A percentile compares a stretch with the other conserved stretches of the same genome.
phyloP scores from a whole-genome alignment of 2,888 invertebrate species.

The Protodeltote pygarga region DNA sequence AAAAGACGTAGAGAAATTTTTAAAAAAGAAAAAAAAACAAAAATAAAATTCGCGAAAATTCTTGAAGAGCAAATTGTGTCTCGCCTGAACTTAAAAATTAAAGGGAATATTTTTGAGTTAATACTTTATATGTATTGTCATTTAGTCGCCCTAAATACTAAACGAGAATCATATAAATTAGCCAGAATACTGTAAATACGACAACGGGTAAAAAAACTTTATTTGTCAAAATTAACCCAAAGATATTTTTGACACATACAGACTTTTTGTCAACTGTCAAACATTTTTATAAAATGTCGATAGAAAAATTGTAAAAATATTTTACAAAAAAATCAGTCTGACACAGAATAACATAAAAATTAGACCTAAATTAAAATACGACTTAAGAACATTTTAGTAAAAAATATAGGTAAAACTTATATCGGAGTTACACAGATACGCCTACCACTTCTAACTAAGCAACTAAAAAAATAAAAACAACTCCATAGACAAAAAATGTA shows the following conservation, averaged over 20 bases:
- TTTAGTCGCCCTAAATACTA: conserved; percentile 86
- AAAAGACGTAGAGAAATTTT: conserved; percentile 66
- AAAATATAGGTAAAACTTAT: neutral
- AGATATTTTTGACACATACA: conserved; percentile 29
- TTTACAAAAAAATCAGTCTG: conserved; percentile 42
- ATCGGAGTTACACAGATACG: conserved; percentile 34
- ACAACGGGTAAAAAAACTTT: conserved; percentile 24
- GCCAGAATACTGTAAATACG: conserved; percentile 47
- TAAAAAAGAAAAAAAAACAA: conserved; percentile 21
- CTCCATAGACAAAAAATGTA: conserved; percentile 12
- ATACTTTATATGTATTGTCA: conserved; percentile 84
- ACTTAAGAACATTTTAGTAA: conserved; percentile 16
- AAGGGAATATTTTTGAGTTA: conserved; percentile 80
- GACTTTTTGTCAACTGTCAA: conserved; percentile 15
- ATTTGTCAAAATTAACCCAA: conserved; percentile 21
- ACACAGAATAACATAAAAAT: conserved; percentile 21
- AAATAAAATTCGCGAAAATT: conserved; percentile 50
- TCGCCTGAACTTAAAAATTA: conserved; percentile 63
- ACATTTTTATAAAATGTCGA: conserved; percentile 25
- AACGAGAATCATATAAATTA: conserved; percentile 82
- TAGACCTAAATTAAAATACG: conserved; percentile 19
- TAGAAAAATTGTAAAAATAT: conserved; percentile 23
- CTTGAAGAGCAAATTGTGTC: conserved; percentile 56
- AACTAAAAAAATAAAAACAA: conserved; percentile 25
- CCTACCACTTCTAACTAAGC: conserved; percentile 38